Evolutionary conservation across 92 coral and sea anemone species (phyloP).

Genomic region (Epizoanthus ramosus): DNA sequence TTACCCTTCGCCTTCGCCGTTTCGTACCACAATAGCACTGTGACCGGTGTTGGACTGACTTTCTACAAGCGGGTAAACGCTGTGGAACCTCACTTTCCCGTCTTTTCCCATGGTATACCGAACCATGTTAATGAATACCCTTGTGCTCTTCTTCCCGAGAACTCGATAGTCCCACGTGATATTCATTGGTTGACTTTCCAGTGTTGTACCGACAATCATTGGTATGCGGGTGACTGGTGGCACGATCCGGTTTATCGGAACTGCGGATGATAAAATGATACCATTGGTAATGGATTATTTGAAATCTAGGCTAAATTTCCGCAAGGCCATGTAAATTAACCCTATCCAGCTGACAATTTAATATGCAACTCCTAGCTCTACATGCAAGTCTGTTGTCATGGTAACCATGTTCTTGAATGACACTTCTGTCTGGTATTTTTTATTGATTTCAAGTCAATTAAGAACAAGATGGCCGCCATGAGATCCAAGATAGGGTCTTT

Average conservation of each 20-base stretch:
- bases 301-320: background rate
- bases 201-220: background rate
- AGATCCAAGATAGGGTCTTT: too few species aligned
- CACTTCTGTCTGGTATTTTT: too few species aligned
- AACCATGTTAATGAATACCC: constrained; percentile 11
- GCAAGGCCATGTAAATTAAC: background rate
- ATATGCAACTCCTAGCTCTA: too few species aligned
- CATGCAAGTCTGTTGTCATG: too few species aligned
- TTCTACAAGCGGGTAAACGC: constrained; percentile 10
- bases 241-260: constrained; percentile 23
- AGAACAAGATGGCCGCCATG: too few species aligned
- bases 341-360: too few species aligned
- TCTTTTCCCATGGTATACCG: constrained; percentile 22
- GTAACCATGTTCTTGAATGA: too few species aligned
- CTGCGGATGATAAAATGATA: background rate
- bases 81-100: constrained; percentile 16
- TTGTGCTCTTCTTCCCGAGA: constrained; percentile 1
- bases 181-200: background rate
- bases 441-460: too few species aligned
- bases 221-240: constrained; percentile 9
- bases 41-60: constrained; percentile 23
- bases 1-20: constrained; percentile 38
- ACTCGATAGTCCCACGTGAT: constrained; percentile 22
- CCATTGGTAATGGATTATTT: background rate
- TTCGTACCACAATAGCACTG: background rate